These are phyloP conservation scores for Isurus oxyrinchus DNA, from an alignment of 2,113 vertebrate species.

Conservation along the genomic window DNA sequence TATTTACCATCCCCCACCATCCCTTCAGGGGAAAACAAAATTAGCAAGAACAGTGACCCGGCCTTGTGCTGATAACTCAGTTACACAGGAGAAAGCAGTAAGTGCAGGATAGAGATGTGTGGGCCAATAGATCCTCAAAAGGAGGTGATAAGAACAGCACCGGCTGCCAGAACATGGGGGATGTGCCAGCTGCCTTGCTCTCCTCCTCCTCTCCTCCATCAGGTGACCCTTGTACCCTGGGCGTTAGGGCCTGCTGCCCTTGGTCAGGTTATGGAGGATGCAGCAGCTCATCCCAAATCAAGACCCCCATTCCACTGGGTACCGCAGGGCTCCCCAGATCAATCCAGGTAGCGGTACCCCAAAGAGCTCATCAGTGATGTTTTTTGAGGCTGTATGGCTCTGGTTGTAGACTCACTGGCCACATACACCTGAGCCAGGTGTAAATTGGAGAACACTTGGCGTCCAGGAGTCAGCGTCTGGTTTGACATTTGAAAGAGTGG, in stretches of 20 bases:
- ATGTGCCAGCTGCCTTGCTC: too few relatives aligned
- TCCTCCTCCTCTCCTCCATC: neutral
- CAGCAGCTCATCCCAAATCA: neutral
- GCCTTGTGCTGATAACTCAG: neutral
- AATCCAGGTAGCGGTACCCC: too few relatives aligned
- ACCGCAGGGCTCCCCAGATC: too few relatives aligned
- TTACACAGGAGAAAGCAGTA: neutral
- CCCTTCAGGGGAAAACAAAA: neutral
- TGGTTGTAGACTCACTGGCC: too few relatives aligned
- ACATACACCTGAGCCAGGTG: too few relatives aligned
- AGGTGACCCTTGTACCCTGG: neutral
- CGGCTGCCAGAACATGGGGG: neutral
- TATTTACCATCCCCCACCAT: neutral
- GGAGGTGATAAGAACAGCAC: neutral
- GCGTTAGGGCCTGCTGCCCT: too few relatives aligned
- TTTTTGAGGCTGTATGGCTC: too few relatives aligned
- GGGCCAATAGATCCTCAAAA: neutral
- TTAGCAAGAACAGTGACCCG: neutral
- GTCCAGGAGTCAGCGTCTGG: too few relatives aligned
- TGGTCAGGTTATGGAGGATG: neutral
- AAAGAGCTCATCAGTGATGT: too few relatives aligned
- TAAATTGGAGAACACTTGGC: too few relatives aligned
- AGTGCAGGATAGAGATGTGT: too few relatives aligned
- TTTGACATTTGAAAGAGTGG: too few relatives aligned
- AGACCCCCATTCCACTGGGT: neutral